phyloP scores from a whole-genome alignment of 2,888 invertebrate genomes.

The Drosophila testacea region DNA sequence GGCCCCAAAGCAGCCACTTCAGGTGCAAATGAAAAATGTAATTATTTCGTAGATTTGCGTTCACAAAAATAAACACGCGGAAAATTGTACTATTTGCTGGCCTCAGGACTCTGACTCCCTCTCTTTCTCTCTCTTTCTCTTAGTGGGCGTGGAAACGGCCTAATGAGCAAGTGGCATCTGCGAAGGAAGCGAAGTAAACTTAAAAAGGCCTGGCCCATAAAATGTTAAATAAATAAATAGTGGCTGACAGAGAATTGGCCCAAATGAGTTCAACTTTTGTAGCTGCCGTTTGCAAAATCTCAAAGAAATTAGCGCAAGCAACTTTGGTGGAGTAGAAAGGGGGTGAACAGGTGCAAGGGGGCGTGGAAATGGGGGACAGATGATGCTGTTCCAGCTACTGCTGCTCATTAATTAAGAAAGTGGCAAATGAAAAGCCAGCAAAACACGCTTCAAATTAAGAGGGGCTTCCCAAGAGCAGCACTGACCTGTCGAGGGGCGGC shows the following conservation, averaged over 20 bases:
- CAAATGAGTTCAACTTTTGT: constrained; percentile 72
- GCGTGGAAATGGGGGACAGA: constrained; percentile 6
- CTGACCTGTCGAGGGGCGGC: constrained; percentile 35
- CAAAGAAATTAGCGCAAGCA: constrained; percentile 78
- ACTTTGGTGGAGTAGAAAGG: constrained; percentile 49
- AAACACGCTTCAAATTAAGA: constrained; percentile 73
- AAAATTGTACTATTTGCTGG: constrained; percentile 63
- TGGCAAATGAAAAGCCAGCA: constrained; percentile 79
- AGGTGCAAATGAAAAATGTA: constrained; percentile 82
- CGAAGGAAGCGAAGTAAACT: constrained; percentile 40
- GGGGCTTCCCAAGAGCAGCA: constrained; percentile 47
- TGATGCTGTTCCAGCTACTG: constrained; percentile 29
- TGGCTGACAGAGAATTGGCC: constrained; percentile 67
- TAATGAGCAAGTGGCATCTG: constrained; percentile 52
- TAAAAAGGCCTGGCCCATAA: constrained; percentile 71
- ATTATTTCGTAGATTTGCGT: constrained; percentile 80
- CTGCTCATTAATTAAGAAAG: constrained; percentile 80
- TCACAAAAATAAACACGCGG: constrained; percentile 70
- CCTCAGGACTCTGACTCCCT: constrained; percentile 24
- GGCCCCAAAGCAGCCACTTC: constrained; percentile 62
- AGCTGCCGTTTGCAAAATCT: constrained; percentile 68
- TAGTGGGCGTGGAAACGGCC: constrained; percentile 21
- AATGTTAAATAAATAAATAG: constrained; percentile 79
- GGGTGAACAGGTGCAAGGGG: constrained; percentile 27
- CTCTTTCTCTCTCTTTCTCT: no score